A percentile compares a stretch with the other conserved stretches of the same genome.
Evolutionary conservation across 2,113 vertebrate genomes (phyloP).

Genomic region (Dipodomys spectabilis): DNA sequence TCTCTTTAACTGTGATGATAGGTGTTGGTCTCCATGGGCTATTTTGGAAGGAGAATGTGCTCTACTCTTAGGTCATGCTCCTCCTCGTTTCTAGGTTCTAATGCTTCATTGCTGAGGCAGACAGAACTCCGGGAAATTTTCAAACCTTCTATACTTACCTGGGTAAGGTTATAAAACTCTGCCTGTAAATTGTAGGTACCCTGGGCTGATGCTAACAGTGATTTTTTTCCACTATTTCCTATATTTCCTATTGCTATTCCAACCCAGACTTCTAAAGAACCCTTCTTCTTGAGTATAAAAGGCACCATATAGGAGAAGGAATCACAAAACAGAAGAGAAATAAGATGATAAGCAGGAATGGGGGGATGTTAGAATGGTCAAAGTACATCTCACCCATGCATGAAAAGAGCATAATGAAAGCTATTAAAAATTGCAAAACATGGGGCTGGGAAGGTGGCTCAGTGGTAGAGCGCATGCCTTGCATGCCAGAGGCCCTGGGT

Average conservation of each 20-base stretch:
- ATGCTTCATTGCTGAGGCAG: neutral
- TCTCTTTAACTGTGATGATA: neutral
- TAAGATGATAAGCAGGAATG: too few species aligned
- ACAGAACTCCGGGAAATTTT: neutral
- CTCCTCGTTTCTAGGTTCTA: neutral
- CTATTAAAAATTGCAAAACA: too few species aligned
- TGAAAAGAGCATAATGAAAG: too few species aligned
- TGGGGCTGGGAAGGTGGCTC: too few species aligned
- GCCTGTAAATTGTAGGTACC: neutral
- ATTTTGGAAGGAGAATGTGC: neutral
- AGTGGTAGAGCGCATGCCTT: too few species aligned
- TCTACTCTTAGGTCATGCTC: neutral
- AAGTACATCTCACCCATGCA: too few species aligned
- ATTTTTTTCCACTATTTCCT: neutral
- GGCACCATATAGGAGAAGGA: too few species aligned
- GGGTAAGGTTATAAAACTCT: neutral
- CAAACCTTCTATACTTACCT: neutral
- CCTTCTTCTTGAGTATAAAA: neutral
- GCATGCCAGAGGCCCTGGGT: too few species aligned
- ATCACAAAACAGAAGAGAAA: too few species aligned
- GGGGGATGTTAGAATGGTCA: too few species aligned
- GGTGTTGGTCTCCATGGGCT: neutral
- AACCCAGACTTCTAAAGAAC: neutral
- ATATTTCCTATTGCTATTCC: too few species aligned
- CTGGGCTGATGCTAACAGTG: neutral